A percentile compares a stretch with the other conserved stretches of the same genome.
Conservation (phyloP, 2,888 invertebrate species). For the Agonopterix alstromeriana region DNA sequence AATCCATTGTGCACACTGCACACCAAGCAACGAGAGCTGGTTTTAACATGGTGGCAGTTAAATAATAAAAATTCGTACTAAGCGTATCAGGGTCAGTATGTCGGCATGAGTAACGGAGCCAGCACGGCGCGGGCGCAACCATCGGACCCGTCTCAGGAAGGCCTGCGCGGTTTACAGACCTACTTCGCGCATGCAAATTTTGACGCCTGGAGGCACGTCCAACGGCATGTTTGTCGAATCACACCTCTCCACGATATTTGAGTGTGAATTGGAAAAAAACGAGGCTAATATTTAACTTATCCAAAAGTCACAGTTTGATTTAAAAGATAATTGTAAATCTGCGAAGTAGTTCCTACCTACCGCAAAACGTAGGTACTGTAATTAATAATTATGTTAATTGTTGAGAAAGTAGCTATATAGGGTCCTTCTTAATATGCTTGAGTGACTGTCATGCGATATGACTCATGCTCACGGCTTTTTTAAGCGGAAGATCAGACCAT, state of each 20-base stretch:
- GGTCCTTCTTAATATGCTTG: no score
- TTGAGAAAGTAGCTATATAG: no score
- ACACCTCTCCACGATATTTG: not conserved
- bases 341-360: no score
- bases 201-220: constrained; percentile 23
- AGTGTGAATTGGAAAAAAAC: not conserved
- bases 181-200: constrained; percentile 40
- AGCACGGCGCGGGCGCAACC: constrained; percentile 33
- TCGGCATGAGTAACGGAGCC: constrained; percentile 50
- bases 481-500: no score
- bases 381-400: no score
- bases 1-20: not conserved
- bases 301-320: no score
- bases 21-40: not conserved
- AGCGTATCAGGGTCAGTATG: constrained; percentile 64
- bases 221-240: constrained; percentile 16
- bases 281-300: no score
- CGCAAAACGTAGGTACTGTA: no score
- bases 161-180: constrained; percentile 36
- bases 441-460: no score
- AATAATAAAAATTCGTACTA: constrained; percentile 35
- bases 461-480: no score
- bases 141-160: not conserved
- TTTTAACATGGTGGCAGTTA: not conserved
- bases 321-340: no score